A percentile compares a stretch with the other conserved stretches of the same genome.
These are phyloP conservation scores for Elachura formosa DNA, from an alignment of 2,113 vertebrate genomes.

Conservation along the genomic window DNA sequence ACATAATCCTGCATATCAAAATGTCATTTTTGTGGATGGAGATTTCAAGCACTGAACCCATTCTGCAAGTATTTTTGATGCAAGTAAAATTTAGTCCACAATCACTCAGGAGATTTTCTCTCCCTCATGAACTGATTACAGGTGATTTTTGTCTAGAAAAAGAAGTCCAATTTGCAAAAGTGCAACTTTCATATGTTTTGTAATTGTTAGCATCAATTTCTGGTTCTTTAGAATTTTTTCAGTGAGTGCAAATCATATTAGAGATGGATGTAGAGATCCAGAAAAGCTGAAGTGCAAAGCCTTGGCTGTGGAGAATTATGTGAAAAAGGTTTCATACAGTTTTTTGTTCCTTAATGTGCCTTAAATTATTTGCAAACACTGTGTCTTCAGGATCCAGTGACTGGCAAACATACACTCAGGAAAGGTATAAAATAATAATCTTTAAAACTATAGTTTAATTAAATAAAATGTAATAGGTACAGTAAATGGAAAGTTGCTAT, in stretches of 20 bases:
- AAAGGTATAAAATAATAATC: neutral
- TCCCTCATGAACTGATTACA: neutral
- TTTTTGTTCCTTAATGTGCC: neutral
- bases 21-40: fast-evolving
- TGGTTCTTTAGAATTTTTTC: neutral
- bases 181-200: neutral
- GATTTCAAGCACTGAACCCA: neutral
- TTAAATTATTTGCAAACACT: slow-evolving; percentile 25
- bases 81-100: neutral
- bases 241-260: neutral
- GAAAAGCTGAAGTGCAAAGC: neutral
- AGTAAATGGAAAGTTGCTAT: neutral
- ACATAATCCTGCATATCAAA: neutral
- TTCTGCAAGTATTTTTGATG: neutral
- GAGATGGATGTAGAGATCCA: slow-evolving; percentile 1
- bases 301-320: neutral
- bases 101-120: neutral
- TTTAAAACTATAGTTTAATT: neutral
- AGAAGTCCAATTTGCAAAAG: neutral
- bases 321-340: neutral
- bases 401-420: neutral
- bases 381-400: neutral
- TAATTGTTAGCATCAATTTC: neutral
- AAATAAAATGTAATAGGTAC: neutral
- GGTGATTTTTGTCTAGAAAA: neutral